phyloP scores from a whole-genome alignment of 2,888 invertebrate species.

The Sesia apiformis region DNA sequence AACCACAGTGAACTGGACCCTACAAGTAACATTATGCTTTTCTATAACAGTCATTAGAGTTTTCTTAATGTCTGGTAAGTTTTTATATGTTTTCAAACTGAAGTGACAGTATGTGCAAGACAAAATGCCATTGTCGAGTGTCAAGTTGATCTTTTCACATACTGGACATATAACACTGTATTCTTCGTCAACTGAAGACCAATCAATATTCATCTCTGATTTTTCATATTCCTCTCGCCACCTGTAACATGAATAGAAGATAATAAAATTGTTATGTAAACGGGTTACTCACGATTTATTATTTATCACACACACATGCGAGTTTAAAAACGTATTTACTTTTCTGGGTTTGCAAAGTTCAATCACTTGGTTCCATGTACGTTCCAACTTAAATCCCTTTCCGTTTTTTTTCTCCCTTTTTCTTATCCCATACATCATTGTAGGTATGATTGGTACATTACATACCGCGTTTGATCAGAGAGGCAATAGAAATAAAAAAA shows the following conservation, averaged over 20 bases:
- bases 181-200: constrained; percentile 46
- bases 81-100: constrained; percentile 31
- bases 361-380: no score
- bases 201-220: constrained; percentile 46
- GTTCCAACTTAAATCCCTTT: no score
- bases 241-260: constrained; percentile 29
- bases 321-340: no score
- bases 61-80: constrained; percentile 35
- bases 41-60: constrained; percentile 35
- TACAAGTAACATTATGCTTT: constrained; percentile 37
- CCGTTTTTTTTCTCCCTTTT: no score
- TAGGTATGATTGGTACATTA: no score
- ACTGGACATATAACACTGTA: constrained; percentile 67
- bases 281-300: no score
- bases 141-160: constrained; percentile 57
- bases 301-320: no score
- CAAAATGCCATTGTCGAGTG: constrained; percentile 19
- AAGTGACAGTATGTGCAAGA: constrained; percentile 48
- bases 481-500: no score
- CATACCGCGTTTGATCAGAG: no score
- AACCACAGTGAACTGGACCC: constrained; percentile 37
- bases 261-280: background rate
- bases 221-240: constrained; percentile 57
- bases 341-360: no score
- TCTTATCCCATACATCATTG: no score